Conservation (phyloP, 2,797 vertebrate species). For the Masticophis lateralis region DNA sequence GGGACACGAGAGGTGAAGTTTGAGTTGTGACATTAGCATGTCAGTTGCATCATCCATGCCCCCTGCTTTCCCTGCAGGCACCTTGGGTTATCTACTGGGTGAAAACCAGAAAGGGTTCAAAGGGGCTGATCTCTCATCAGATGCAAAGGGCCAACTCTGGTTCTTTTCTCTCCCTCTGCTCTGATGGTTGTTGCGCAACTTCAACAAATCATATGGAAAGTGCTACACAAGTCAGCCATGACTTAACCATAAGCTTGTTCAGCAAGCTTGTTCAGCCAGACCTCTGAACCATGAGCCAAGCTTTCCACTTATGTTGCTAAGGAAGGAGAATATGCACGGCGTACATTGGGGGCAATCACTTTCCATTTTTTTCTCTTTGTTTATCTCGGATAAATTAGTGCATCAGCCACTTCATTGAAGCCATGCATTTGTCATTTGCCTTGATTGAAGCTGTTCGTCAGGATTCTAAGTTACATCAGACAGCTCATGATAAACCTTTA, state of each 20-base stretch:
- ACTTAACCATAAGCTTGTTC: background rate
- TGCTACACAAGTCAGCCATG: background rate
- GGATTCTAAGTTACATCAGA: background rate
- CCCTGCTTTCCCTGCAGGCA: background rate
- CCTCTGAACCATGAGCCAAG: background rate
- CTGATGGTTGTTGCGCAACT: background rate
- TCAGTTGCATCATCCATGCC: background rate
- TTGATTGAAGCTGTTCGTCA: background rate
- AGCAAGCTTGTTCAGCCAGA: background rate
- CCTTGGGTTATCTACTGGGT: background rate
- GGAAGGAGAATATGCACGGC: background rate
- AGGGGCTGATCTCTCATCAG: background rate
- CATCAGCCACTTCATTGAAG: background rate
- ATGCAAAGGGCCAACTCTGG: background rate
- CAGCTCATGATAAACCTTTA: background rate
- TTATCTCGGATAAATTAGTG: background rate
- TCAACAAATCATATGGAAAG: background rate
- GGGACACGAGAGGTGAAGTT: background rate
- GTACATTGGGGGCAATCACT: background rate
- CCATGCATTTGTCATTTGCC: background rate
- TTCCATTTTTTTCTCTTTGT: background rate
- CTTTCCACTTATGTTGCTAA: background rate
- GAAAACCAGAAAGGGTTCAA: background rate
- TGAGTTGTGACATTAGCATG: background rate
- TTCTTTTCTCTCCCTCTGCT: background rate